Conservation (phyloP, 2,113 vertebrate genomes). For the Perccottus glenii region DNA sequence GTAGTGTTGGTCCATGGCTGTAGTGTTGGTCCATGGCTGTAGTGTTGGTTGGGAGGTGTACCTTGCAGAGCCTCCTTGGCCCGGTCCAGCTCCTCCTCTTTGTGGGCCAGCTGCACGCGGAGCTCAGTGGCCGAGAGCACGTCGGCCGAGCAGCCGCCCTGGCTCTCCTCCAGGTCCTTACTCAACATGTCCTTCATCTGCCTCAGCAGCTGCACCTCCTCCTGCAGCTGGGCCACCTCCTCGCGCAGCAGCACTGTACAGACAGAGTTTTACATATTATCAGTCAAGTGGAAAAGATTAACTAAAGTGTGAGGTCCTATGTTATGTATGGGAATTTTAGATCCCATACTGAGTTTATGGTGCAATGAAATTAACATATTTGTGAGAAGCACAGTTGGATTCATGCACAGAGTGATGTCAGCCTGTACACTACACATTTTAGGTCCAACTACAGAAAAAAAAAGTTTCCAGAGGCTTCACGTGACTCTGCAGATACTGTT, state of each 20-base stretch:
- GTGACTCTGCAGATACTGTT: no score
- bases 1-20: background rate
- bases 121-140: slow-evolving; percentile 94
- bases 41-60: slow-evolving; percentile 57
- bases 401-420: no score
- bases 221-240: slow-evolving; percentile 95
- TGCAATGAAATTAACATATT: no score
- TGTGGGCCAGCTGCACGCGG: slow-evolving; percentile 94
- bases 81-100: slow-evolving; percentile 93
- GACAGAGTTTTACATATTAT: background rate
- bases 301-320: no score
- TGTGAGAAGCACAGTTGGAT: no score
- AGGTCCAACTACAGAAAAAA: no score
- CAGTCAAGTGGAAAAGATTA: no score
- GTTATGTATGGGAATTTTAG: no score
- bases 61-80: slow-evolving; percentile 97
- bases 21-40: background rate
- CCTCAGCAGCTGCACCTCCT: slow-evolving; percentile 94
- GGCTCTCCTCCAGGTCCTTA: slow-evolving; percentile 95
- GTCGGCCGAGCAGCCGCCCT: slow-evolving; percentile 88
- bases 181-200: slow-evolving; percentile 99
- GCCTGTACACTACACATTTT: no score
- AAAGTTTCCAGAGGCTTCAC: no score
- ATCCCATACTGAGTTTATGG: no score
- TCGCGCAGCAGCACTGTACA: slow-evolving; percentile 90